Evolutionary conservation across 2,113 vertebrate species (phyloP).

Genomic region (Axis porcinus): DNA sequence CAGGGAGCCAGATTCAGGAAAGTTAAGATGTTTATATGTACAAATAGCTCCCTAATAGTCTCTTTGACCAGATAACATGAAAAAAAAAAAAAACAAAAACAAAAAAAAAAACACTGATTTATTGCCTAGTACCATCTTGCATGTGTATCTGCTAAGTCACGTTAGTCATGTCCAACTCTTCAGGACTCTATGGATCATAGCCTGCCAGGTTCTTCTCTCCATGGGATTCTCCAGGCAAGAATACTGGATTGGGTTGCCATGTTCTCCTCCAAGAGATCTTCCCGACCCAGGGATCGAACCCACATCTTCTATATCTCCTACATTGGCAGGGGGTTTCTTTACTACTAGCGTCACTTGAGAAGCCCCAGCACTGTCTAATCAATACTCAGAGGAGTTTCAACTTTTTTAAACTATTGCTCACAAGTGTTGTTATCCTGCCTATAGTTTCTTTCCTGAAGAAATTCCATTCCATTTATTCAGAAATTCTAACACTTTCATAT

Average conservation of each 20-base stretch:
- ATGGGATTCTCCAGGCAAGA: background rate
- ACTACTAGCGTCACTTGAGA: background rate
- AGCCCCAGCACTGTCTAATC: background rate
- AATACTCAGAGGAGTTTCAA: background rate
- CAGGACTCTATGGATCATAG: background rate
- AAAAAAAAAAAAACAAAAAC: background rate
- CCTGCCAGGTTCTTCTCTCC: background rate
- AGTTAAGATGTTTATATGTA: slow-evolving; percentile 10
- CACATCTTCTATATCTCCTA: background rate
- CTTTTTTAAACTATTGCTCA: slow-evolving; percentile 11
- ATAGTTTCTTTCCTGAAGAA: background rate
- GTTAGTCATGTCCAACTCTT: background rate
- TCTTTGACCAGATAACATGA: background rate
- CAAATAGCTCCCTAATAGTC: background rate
- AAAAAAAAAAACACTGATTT: background rate
- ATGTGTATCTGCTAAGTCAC: background rate
- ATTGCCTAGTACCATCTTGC: background rate
- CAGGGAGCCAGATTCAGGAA: background rate
- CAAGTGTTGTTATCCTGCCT: background rate
- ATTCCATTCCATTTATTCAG: background rate
- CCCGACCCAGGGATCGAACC: accelerated
- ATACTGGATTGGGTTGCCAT: background rate
- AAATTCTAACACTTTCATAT: background rate
- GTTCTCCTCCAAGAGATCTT: background rate
- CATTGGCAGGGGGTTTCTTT: background rate